phyloP scores from a whole-genome alignment of 2,113 vertebrate genomes.

The Diglossa brunneiventris region DNA sequence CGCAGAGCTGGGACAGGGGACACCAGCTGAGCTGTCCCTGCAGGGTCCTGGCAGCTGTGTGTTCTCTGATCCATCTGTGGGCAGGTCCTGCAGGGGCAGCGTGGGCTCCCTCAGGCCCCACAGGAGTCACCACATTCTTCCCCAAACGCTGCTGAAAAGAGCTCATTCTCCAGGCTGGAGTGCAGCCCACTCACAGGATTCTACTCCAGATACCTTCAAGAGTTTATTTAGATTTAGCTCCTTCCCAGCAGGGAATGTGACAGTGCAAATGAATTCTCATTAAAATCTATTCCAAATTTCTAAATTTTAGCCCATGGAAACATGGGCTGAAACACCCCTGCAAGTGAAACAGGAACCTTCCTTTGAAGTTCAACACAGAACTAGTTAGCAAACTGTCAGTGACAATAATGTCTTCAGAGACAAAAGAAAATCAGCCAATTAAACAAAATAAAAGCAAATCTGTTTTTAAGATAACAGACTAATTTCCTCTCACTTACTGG shows the following conservation, averaged over 20 bases:
- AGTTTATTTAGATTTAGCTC: background rate
- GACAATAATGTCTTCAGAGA: background rate
- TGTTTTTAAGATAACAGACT: background rate
- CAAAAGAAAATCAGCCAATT: background rate
- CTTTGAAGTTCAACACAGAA: background rate
- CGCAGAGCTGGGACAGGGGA: accelerated
- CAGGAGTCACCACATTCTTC: accelerated
- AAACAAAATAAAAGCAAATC: background rate
- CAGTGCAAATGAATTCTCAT: background rate
- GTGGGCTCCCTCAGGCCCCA: background rate
- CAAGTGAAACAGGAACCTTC: background rate
- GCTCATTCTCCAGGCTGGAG: background rate
- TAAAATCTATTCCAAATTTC: background rate
- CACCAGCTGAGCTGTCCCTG: background rate
- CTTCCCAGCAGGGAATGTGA: background rate
- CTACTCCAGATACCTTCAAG: background rate
- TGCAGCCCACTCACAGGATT: background rate
- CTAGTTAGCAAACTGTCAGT: slow-evolving; percentile 3
- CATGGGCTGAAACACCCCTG: background rate
- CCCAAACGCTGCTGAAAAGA: background rate
- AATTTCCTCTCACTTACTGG: background rate
- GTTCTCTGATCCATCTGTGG: background rate
- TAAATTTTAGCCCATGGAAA: background rate
- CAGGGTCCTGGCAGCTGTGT: background rate
- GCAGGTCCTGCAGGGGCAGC: background rate